A percentile compares a stretch with the other conserved stretches of the same genome.
phyloP scores from a whole-genome alignment of 2,888 invertebrate species.

The Leptinotarsa rubiginosa region DNA sequence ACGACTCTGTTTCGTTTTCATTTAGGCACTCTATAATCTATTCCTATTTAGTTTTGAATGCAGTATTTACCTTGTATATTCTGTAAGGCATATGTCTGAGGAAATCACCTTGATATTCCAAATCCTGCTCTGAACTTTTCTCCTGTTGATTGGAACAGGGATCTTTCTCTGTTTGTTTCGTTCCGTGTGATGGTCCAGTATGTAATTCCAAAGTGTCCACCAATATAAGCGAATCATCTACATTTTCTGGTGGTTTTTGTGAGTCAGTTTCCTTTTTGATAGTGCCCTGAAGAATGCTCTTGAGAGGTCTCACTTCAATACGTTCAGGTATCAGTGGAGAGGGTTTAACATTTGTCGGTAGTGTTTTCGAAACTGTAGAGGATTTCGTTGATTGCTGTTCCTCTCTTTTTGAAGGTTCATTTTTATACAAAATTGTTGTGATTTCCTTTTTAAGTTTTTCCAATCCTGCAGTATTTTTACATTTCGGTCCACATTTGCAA shows the following conservation, averaged over 20 bases:
- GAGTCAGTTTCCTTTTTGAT: background rate
- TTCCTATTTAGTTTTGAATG: background rate
- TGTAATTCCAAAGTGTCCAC: slow-evolving; percentile 2
- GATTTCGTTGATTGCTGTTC: background rate
- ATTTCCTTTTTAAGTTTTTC: slow-evolving; percentile 26
- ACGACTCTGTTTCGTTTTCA: too few species aligned
- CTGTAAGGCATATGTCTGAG: background rate
- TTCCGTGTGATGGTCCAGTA: background rate
- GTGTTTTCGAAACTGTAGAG: background rate
- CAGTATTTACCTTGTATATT: background rate
- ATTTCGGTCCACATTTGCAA: slow-evolving; percentile 31
- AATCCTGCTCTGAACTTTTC: background rate
- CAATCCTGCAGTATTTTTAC: slow-evolving; percentile 14
- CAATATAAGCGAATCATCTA: background rate
- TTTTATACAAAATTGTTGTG: slow-evolving; percentile 18
- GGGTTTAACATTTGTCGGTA: slow-evolving; percentile 1
- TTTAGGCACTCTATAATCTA: too few species aligned
- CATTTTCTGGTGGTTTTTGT: background rate
- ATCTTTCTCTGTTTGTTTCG: background rate
- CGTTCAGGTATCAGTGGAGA: background rate
- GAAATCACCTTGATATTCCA: background rate
- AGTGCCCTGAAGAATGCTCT: background rate
- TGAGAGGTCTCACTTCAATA: background rate
- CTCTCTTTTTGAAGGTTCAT: background rate
- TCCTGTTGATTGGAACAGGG: background rate